Base-by-base conservation (phyloP, 2,888 invertebrate species). In the Sminthurinus aureus region DNA sequence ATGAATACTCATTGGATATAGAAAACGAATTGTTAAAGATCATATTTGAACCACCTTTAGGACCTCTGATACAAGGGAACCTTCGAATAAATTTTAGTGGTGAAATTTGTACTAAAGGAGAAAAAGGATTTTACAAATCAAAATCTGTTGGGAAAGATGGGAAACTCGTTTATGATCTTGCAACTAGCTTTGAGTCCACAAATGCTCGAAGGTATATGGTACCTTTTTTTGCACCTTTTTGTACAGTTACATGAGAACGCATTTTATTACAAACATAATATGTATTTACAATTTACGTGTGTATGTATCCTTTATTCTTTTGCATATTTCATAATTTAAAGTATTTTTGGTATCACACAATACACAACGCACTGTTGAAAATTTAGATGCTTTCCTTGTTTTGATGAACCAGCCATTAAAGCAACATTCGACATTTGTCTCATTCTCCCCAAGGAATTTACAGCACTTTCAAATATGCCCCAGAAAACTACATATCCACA, bases 351-450 rank as follows among this genome's bases (percentile, higher is more conserved):
- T n/a, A n/a, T n/a, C n/a, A n/a, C n/a, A n/a, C n/a, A n/a, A n/a
- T n/a, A n/a, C n/a, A n/a, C n/a, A n/a, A n/a, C n/a, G n/a, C n/a
- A n/a, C n/a, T n/a, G n/a, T n/a, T n/a, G n/a, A n/a, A n/a, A n/a
- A n/a, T n/a, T n/a, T n/a, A n/a, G n/a, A n/a, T n/a, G n/a, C n/a
- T n/a, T n/a, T n/a, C n/a, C n/a, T n/a, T n/a, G n/a, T n/a, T n/a
- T n/a, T n/a, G 98, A 99, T 91, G 99, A 99, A 91, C 99, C 98
- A 12, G 96, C 97, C 15, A 93, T 96, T 85, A 99, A 99, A 91
- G 96, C 98, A 0, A 97, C 96, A 0, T 99, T 98, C 91, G 95
- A 97, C 90, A 95, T 99, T 86, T 93, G 94, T 0, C 91, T 99
- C 20, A 92, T 94, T 84, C 96, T 97, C 81, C 96, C 96, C 50